Evolutionary conservation across 2,888 invertebrate species (phyloP), one percentile per base, ranked within the genome.

Genomic region (Drosophila setosimentum): DNA sequence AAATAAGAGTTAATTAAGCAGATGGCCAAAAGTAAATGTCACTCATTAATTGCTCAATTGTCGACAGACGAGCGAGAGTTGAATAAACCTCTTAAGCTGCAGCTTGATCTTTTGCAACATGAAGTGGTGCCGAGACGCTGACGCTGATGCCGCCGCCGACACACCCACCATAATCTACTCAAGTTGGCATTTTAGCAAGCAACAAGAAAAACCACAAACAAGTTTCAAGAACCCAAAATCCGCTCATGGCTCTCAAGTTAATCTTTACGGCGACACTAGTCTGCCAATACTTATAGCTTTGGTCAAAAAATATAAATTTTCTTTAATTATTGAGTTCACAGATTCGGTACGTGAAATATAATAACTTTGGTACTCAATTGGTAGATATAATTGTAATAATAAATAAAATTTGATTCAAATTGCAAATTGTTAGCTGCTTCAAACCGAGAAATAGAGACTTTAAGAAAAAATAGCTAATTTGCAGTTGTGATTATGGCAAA

Each of bases 1-100:
- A 64, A 69, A 59, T 42, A 78, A 64, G 48, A 49, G 48, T 63
- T 80, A 68, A 78, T 78, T 71, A 78, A 80, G 53, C 71, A 63
- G 62, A 27, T 80, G 80, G 71, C 71, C 72, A 72, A 80, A 76
- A 76, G 53, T 63, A 59, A 80, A 68, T 76, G 64, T 68, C 77
- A 48, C 58, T 35, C 84, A 87, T 89, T 89, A 83, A 83, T 89
- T 83, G 83, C 89, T 89, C 84, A 83, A 83, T 83, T 83, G 89
- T 59, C 60, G 55, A 40, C 54, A 48, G 48, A n/a, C 29, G 29
- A 42, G 63, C 33, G 49, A 62, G 72, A 82, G 80, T 78, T 82
- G 82, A 80, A 80, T 66, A 80, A 80, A 80, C 80, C 66, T 51
- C 64, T 71, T 48, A 49, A 68, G 65, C 68, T 50, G 53, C 63